Evolutionary conservation across 2,797 vertebrate genomes (phyloP).

Genomic region (Xyrichtys novacula): DNA sequence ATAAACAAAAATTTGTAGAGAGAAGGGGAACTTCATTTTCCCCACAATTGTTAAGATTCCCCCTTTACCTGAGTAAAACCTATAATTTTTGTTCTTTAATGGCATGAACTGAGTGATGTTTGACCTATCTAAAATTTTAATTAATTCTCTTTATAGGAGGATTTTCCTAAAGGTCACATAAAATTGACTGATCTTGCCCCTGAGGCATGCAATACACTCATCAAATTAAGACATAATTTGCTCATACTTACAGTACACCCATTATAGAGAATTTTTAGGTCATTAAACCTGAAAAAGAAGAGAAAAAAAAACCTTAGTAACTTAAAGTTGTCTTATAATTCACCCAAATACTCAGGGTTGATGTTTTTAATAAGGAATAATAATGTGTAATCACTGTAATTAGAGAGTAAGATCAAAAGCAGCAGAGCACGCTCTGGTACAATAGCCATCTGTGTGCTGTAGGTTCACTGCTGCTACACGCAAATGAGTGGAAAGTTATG

Average conservation of each 20-base stretch:
- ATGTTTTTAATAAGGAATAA: constrained; percentile 74
- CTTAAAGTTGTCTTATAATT: constrained; percentile 48
- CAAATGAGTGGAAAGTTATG: constrained; percentile 62
- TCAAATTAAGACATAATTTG: constrained; percentile 15
- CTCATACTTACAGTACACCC: not conserved
- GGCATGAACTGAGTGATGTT: not conserved
- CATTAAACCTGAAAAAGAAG: constrained; percentile 21
- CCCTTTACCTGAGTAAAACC: not conserved
- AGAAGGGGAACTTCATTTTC: not conserved
- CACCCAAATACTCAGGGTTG: constrained; percentile 30
- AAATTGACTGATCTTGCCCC: not conserved
- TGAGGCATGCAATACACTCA: constrained; percentile 11
- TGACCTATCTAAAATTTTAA: not conserved
- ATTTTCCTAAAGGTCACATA: not conserved
- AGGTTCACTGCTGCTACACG: constrained; percentile 37
- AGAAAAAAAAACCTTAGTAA: constrained; percentile 36
- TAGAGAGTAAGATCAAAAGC: constrained; percentile 76
- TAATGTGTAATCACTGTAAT: constrained; percentile 75
- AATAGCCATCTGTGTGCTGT: constrained; percentile 60
- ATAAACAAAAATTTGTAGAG: too few relatives aligned
- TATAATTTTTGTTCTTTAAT: not conserved
- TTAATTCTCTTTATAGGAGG: too few relatives aligned
- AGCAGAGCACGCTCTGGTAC: constrained; percentile 39
- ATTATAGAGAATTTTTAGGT: constrained; percentile 19
- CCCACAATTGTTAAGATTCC: not conserved